These are phyloP conservation scores for Drosophila multiciliata DNA, from an alignment of 2,888 invertebrate species.

Conservation along the genomic window DNA sequence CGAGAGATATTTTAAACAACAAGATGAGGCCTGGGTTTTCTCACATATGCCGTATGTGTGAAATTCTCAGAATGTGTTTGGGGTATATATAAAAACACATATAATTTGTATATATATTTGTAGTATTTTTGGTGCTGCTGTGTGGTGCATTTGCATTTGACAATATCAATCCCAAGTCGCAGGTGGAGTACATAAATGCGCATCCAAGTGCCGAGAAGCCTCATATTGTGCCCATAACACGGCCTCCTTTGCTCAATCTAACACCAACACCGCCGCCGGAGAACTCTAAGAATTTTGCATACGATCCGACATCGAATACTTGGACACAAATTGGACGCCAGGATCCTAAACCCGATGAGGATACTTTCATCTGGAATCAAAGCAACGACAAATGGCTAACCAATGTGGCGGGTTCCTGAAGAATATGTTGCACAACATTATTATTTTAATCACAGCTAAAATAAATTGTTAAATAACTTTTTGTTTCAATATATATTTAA, in stretches of 20 bases:
- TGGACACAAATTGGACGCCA: slow-evolving; percentile 73
- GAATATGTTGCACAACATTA: not conserved
- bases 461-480: not conserved
- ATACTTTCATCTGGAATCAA: slow-evolving; percentile 81
- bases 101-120: not conserved
- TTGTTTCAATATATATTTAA: not conserved
- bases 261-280: slow-evolving; percentile 69
- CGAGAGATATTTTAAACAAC: slow-evolving; percentile 3
- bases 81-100: not conserved
- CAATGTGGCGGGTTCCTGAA: slow-evolving; percentile 36
- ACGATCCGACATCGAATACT: slow-evolving; percentile 67
- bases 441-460: not conserved
- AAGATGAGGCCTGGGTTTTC: slow-evolving; percentile 32
- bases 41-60: slow-evolving; percentile 48
- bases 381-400: slow-evolving; percentile 84
- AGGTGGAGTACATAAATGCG: slow-evolving; percentile 80
- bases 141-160: slow-evolving; percentile 43
- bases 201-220: slow-evolving; percentile 47
- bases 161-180: slow-evolving; percentile 75
- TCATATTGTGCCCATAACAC: slow-evolving; percentile 63
- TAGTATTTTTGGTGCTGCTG: slow-evolving; percentile 43
- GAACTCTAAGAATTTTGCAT: slow-evolving; percentile 79
- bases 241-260: slow-evolving; percentile 58
- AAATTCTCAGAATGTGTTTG: slow-evolving; percentile 6
- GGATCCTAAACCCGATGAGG: slow-evolving; percentile 75